Evolutionary conservation across 2,888 invertebrate genomes (phyloP).

Genomic region (Tetragnatha montana): DNA sequence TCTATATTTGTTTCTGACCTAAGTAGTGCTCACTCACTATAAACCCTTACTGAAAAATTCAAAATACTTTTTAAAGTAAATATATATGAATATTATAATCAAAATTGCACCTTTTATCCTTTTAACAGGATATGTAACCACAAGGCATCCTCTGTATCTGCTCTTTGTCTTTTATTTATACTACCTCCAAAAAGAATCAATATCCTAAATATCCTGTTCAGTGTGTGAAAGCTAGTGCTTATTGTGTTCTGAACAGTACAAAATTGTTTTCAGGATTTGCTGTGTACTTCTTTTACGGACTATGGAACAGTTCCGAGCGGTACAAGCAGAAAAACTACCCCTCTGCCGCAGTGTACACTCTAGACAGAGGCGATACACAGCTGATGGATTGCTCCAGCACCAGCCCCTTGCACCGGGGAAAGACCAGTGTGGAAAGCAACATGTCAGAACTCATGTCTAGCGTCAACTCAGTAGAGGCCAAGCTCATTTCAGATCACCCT

Average conservation of each 20-base stretch:
- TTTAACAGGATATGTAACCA: too few relatives aligned
- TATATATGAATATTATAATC: too few relatives aligned
- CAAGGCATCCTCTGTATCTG: too few relatives aligned
- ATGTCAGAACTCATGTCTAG: constrained; percentile 67
- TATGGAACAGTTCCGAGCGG: constrained; percentile 72
- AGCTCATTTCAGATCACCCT: constrained; percentile 57
- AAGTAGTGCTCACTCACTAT: too few relatives aligned
- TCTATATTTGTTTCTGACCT: too few relatives aligned
- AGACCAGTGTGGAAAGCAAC: constrained; percentile 61
- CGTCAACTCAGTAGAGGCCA: constrained; percentile 49
- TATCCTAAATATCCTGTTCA: neutral
- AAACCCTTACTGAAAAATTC: too few relatives aligned
- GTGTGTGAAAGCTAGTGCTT: neutral
- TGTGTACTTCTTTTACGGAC: constrained; percentile 72
- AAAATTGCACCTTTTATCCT: too few relatives aligned
- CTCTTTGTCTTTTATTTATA: neutral
- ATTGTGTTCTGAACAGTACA: neutral
- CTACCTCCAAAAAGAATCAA: neutral
- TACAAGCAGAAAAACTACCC: constrained; percentile 16
- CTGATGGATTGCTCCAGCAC: constrained; percentile 18
- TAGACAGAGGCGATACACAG: constrained; percentile 43
- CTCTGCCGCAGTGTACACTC: constrained; percentile 23
- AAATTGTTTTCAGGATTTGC: constrained; percentile 62
- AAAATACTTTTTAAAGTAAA: too few relatives aligned
- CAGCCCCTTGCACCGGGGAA: constrained; percentile 40